phyloP scores from a whole-genome alignment of 2,888 invertebrate species.

The Lepidocyrtinus sp. region DNA sequence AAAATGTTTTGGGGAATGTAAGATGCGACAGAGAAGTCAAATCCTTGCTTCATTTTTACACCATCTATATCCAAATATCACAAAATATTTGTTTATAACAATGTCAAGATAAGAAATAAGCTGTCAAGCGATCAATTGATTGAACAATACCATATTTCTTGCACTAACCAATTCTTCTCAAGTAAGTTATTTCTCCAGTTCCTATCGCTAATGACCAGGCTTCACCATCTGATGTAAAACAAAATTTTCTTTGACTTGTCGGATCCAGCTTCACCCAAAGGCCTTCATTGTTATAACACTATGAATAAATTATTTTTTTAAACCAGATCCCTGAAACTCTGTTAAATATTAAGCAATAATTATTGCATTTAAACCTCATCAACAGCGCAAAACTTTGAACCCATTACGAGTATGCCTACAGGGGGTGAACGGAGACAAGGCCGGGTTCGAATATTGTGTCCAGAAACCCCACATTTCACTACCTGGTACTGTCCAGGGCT shows the following conservation, averaged over 20 bases:
- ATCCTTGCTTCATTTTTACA: slow-evolving; percentile 74
- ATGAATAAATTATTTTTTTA: slow-evolving; percentile 40
- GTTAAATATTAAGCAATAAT: slow-evolving; percentile 18
- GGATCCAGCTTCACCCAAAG: slow-evolving; percentile 80
- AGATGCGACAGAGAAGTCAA: slow-evolving; percentile 76
- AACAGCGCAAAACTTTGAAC: slow-evolving; percentile 78
- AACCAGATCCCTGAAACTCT: no score
- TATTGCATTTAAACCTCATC: slow-evolving; percentile 75
- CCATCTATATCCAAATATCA: slow-evolving; percentile 69
- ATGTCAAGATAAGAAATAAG: no score
- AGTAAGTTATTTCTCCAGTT: slow-evolving; percentile 78
- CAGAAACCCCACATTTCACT: slow-evolving; percentile 83
- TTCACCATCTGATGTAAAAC: slow-evolving; percentile 79
- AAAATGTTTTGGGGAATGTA: slow-evolving; percentile 70
- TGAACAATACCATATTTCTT: background rate
- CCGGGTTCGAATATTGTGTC: slow-evolving; percentile 81
- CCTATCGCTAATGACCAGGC: slow-evolving; percentile 82
- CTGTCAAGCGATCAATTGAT: background rate
- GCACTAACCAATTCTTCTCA: slow-evolving; percentile 73
- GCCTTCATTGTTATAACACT: slow-evolving; percentile 78
- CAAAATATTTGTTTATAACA: no score
- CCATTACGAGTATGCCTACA: slow-evolving; percentile 81
- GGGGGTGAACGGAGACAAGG: slow-evolving; percentile 81
- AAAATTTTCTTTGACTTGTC: slow-evolving; percentile 78
- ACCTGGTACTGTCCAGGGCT: slow-evolving; percentile 77